A percentile compares a stretch with the other conserved stretches of the same genome.
Conservation (phyloP, 2,797 vertebrate genomes). For the Mionectes olivaceus region DNA sequence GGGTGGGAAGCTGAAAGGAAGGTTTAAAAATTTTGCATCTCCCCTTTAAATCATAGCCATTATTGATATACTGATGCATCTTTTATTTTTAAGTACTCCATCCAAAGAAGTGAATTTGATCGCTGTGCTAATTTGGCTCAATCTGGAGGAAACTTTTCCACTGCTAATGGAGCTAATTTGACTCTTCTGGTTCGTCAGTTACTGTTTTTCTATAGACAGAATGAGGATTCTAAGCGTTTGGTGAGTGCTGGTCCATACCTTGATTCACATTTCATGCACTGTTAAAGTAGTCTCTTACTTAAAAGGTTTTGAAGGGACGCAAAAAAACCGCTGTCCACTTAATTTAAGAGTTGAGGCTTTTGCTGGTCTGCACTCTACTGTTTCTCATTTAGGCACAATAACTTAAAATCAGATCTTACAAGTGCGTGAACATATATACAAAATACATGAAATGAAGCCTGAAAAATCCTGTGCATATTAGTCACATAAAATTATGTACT, state of each 20-base stretch:
- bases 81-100: slow-evolving; percentile 80
- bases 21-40: background rate
- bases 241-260: slow-evolving; percentile 76
- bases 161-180: slow-evolving; percentile 81
- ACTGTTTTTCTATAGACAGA: slow-evolving; percentile 95
- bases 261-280: background rate
- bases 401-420: background rate
- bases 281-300: background rate
- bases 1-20: background rate
- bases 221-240: slow-evolving; percentile 92
- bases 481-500: background rate
- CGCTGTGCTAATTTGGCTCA: slow-evolving; percentile 82
- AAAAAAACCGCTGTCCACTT: background rate
- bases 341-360: background rate
- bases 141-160: slow-evolving; percentile 76
- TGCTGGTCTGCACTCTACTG: background rate
- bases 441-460: background rate
- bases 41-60: background rate
- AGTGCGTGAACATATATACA: fast-evolving
- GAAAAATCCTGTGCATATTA: background rate
- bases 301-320: background rate
- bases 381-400: background rate
- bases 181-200: slow-evolving; percentile 91
- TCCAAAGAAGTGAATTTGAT: slow-evolving; percentile 92
- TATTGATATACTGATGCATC: background rate